phyloP scores from a whole-genome alignment of 2,888 invertebrate species.

The Drosophila neutralis region DNA sequence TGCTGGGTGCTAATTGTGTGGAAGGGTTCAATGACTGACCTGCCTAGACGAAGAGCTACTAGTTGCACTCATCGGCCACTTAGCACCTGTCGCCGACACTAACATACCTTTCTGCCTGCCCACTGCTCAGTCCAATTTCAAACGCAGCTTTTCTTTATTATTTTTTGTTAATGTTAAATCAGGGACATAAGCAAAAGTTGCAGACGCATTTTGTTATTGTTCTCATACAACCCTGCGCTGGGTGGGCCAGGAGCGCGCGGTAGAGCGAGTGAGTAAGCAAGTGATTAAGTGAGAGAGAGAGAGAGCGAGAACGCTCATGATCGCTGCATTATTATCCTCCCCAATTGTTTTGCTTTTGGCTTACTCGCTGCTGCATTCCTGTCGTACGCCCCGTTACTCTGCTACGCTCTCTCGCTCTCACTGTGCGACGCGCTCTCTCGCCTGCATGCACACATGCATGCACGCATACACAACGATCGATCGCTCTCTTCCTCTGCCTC shows the following conservation, averaged over 20 bases:
- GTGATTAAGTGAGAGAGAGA: neutral
- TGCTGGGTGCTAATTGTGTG: slow-evolving; percentile 49
- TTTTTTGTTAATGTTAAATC: slow-evolving; percentile 11
- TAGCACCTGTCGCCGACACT: slow-evolving; percentile 65
- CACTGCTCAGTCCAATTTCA: slow-evolving; percentile 10
- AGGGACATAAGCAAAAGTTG: slow-evolving; percentile 6
- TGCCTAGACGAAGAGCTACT: slow-evolving; percentile 60
- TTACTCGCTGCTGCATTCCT: slow-evolving; percentile 47
- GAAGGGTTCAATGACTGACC: slow-evolving; percentile 64
- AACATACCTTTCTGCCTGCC: neutral
- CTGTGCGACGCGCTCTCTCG: slow-evolving; percentile 8
- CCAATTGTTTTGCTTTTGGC: slow-evolving; percentile 34
- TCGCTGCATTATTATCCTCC: slow-evolving; percentile 58
- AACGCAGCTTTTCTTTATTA: neutral
- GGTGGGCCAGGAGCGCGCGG: slow-evolving; percentile 31
- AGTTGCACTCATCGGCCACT: slow-evolving; percentile 52
- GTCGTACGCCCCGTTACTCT: slow-evolving; percentile 56
- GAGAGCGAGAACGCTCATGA: slow-evolving; percentile 8
- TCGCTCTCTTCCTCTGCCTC: slow-evolving; percentile 18
- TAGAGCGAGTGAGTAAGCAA: slow-evolving; percentile 2
- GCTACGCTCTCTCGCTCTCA: slow-evolving; percentile 19
- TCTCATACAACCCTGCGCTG: slow-evolving; percentile 33
- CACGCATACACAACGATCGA: slow-evolving; percentile 15
- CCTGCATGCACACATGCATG: slow-evolving; percentile 10
- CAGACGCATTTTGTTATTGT: slow-evolving; percentile 6